Evolutionary conservation across 2,797 vertebrate genomes (phyloP).

Genomic region (Esox lucius): DNA sequence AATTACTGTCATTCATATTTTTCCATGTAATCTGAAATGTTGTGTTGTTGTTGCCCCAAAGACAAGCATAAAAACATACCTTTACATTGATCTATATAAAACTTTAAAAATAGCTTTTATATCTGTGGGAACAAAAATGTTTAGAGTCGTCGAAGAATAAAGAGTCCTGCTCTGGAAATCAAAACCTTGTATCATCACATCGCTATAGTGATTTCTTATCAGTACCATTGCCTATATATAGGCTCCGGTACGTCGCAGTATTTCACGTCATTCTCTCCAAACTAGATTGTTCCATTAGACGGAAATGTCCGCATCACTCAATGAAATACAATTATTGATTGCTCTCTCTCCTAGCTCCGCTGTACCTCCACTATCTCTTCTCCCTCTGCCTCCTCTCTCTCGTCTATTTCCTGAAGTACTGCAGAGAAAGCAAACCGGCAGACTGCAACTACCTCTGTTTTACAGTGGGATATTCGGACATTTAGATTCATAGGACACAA

Average conservation of each 20-base stretch:
- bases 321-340: slow-evolving; percentile 75
- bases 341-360: slow-evolving; percentile 25
- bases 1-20: background rate
- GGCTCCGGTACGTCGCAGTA: slow-evolving; percentile 32
- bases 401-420: slow-evolving; percentile 62
- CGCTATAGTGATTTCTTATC: slow-evolving; percentile 12
- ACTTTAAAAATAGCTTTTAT: background rate
- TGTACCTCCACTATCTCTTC: slow-evolving; percentile 26
- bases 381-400: slow-evolving; percentile 22
- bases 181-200: background rate
- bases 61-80: too few relatives aligned
- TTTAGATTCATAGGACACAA: slow-evolving; percentile 25
- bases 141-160: background rate
- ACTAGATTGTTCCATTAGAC: slow-evolving; percentile 67
- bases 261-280: slow-evolving; percentile 52
- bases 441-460: slow-evolving; percentile 59
- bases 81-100: too few relatives aligned
- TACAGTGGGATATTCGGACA: slow-evolving; percentile 36
- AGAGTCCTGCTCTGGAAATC: background rate
- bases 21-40: background rate
- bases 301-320: slow-evolving; percentile 72
- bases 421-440: slow-evolving; percentile 67
- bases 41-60: too few relatives aligned
- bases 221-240: slow-evolving; percentile 32
- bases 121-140: background rate